Percentiles rank a stretch among this genome's conserved stretches.
Evolutionary conservation across 35 echinoderm and acorn worm genomes (phyloP).

Genomic region (Ptychodera flava): DNA sequence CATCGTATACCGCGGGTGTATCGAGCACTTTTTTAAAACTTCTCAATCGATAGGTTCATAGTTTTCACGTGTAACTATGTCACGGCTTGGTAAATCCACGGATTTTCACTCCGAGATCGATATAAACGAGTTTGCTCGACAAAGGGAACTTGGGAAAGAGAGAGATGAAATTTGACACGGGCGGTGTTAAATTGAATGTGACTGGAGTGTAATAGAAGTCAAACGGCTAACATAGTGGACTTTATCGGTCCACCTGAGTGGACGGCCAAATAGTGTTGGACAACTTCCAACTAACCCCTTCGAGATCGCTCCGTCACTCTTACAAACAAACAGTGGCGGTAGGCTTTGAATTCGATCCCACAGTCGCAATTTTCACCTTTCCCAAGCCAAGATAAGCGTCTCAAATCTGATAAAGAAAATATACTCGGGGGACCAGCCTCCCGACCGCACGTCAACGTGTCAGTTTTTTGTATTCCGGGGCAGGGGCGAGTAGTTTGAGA

Average conservation of each 20-base stretch:
- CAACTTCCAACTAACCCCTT: background rate
- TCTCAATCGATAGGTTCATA: no score
- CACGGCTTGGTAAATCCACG: background rate
- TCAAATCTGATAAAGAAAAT: background rate
- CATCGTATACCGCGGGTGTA: no score
- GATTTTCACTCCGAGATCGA: background rate
- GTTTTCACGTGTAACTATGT: background rate
- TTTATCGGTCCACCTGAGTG: background rate
- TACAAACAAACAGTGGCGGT: background rate
- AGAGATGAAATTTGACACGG: background rate
- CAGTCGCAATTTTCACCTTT: background rate
- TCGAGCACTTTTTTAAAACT: no score
- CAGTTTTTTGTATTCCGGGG: no score
- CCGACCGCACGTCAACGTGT: no score
- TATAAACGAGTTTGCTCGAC: background rate
- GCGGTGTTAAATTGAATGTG: background rate
- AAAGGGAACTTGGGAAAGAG: background rate
- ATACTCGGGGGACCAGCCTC: no score
- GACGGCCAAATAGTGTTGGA: background rate
- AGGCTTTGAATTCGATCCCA: background rate
- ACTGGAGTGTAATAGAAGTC: background rate
- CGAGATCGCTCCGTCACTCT: background rate
- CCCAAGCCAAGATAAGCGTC: background rate
- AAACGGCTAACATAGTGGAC: background rate
- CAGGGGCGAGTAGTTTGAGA: no score